Conservation (phyloP, 2,888 invertebrate species). For the Kuschelorhynchus macadamiae region DNA sequence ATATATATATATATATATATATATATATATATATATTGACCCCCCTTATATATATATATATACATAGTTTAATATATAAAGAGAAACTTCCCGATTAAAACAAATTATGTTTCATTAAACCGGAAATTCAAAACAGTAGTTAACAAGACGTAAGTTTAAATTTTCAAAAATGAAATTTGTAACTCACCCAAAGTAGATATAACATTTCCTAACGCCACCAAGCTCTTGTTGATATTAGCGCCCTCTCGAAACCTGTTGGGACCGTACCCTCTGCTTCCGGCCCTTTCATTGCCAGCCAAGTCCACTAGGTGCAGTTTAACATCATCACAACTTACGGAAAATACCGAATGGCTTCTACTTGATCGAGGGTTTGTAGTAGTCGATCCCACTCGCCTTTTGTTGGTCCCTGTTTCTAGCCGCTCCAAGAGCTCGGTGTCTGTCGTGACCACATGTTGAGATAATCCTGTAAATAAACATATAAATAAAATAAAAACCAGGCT, state of each 20-base stretch:
- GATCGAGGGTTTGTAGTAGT: slow-evolving; percentile 81
- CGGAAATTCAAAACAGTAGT: too few species aligned
- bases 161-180: too few species aligned
- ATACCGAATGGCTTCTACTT: slow-evolving; percentile 81
- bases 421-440: slow-evolving; percentile 73
- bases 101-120: too few species aligned
- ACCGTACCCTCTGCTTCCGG: slow-evolving; percentile 68
- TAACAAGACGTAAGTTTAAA: too few species aligned
- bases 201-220: slow-evolving; percentile 86
- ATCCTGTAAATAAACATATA: slow-evolving; percentile 73
- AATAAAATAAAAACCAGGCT: too few species aligned
- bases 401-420: slow-evolving; percentile 75
- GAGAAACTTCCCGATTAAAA: too few species aligned
- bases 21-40: too few species aligned
- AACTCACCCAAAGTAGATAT: slow-evolving; percentile 82
- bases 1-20: too few species aligned
- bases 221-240: slow-evolving; percentile 83
- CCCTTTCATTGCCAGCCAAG: slow-evolving; percentile 80
- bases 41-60: too few species aligned
- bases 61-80: too few species aligned
- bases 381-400: slow-evolving; percentile 77
- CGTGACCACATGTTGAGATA: slow-evolving; percentile 75
- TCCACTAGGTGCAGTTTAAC: slow-evolving; percentile 77
- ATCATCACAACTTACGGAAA: slow-evolving; percentile 77
- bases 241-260: slow-evolving; percentile 74